Percentiles rank a stretch among this genome's conserved stretches.
Evolutionary conservation across 1,140 invertebrate species (phyloP).

Genomic region (Micrasema longulum): DNA sequence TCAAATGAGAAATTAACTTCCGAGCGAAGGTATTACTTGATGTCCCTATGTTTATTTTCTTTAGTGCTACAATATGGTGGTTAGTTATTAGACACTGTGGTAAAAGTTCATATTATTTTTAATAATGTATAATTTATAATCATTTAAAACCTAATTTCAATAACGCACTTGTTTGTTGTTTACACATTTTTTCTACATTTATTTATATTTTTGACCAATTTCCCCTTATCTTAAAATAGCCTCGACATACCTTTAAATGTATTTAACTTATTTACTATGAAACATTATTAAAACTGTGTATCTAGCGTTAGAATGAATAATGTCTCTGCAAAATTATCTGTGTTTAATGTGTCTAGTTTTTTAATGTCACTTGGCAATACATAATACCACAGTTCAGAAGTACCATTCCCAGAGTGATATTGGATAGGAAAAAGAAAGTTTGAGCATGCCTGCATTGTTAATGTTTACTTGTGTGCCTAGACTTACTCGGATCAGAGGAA

Average conservation of each 20-base stretch:
- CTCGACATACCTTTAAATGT: conserved; percentile 23
- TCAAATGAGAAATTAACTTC: too few species aligned
- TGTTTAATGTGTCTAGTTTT: conserved; percentile 39
- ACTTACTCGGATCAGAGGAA: not conserved
- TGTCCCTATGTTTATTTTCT: conserved; percentile 18
- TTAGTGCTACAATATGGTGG: conserved; percentile 35
- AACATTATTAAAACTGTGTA: conserved; percentile 22
- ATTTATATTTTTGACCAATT: conserved; percentile 18
- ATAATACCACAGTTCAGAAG: conserved; percentile 24
- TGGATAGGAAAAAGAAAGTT: conserved; percentile 4
- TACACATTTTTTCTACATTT: conserved; percentile 29
- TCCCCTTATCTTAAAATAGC: conserved; percentile 5
- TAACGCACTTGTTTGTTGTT: conserved; percentile 30
- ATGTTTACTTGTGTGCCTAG: not conserved
- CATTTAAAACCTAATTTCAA: not conserved
- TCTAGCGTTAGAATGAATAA: conserved; percentile 27
- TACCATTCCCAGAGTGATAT: conserved; percentile 20
- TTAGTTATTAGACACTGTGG: conserved; percentile 19
- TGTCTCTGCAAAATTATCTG: conserved; percentile 33
- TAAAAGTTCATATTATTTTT: conserved; percentile 19
- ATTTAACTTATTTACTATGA: conserved; percentile 17
- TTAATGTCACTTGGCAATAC: too few species aligned
- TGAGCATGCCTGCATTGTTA: conserved; percentile 12
- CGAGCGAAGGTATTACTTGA: too few species aligned
- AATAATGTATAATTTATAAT: conserved; percentile 17